A percentile compares a stretch with the other conserved stretches of the same genome.
Conservation (phyloP, 2,113 vertebrate genomes). For the Raja brachyura region DNA sequence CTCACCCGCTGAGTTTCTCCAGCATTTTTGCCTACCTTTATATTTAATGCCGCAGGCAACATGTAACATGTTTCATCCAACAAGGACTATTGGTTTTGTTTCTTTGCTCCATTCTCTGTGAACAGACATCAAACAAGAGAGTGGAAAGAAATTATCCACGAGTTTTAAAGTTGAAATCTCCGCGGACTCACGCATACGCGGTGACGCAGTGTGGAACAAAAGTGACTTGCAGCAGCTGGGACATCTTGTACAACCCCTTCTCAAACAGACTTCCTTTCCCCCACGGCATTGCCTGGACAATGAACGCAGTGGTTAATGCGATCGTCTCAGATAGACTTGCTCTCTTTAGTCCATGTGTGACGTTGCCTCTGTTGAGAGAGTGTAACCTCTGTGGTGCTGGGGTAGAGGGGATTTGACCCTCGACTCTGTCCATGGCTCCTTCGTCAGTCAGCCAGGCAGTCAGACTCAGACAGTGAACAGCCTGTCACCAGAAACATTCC, state of each 20-base stretch:
- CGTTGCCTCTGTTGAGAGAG: neutral
- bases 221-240: slow-evolving; percentile 9
- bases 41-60: neutral
- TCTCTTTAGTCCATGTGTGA: slow-evolving; percentile 19
- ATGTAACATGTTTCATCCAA: no score
- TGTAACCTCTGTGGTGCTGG: neutral
- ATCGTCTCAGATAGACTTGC: slow-evolving; percentile 24
- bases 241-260: slow-evolving; percentile 17
- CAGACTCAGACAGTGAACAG: neutral
- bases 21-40: no score
- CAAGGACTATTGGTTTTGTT: slow-evolving; percentile 1
- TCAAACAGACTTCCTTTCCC: neutral
- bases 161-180: neutral
- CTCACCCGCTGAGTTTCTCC: no score
- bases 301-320: slow-evolving; percentile 4
- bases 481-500: neutral
- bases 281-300: neutral
- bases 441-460: neutral
- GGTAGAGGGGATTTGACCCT: neutral
- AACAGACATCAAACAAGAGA: neutral
- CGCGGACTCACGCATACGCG: neutral
- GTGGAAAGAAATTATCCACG: slow-evolving; percentile 10
- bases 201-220: slow-evolving; percentile 11
- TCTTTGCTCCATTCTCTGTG: neutral
- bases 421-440: neutral